Evolutionary conservation across 23 tunicate genomes (phyloP), one percentile per base, ranked within the genome.

Genomic region (Diplosoma virens): DNA sequence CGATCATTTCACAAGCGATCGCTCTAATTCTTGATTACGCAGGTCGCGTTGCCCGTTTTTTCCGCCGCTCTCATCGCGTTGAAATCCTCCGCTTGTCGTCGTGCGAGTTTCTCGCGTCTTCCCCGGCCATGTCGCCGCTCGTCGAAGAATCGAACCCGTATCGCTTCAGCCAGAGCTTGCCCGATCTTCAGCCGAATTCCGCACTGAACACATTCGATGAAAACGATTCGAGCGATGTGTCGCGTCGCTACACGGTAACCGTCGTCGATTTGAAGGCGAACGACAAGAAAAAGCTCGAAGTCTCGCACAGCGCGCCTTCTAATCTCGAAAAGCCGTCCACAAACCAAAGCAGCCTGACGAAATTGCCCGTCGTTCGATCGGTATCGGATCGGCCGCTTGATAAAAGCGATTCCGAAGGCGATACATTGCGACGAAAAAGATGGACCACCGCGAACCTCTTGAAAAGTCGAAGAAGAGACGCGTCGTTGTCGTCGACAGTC

Each of bases 1-100:
- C n/a, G n/a, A n/a, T n/a, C n/a, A n/a, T n/a, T n/a, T n/a, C n/a
- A n/a, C n/a, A n/a, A n/a, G n/a, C n/a, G n/a, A n/a, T n/a, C n/a
- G n/a, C n/a, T n/a, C n/a, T n/a, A n/a, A n/a, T n/a, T n/a, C n/a
- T n/a, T n/a, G n/a, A n/a, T n/a, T n/a, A n/a, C n/a, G n/a, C 36
- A 82, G 87, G 47, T 32, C 87, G 58, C 36, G 67, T 53, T 82
- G 87, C 54, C 87, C 87, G 1, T 82, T 82, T 75, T 82, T 82
- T 73, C 81, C 87, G 75, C 46, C 87, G 54, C 25, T 82, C 81
- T 74, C 74, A 45, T 21, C 79, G 26, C 73, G 80, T 48, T 81
- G 87, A 41, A 46, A 82, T 63, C 65, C 87, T 37, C 20, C 87
- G 64, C 75, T 75, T 31, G 81, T 82, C 81, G 47, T 82, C 81